Conservation (phyloP, 2,113 vertebrate species). For the Leucosticte australis region DNA sequence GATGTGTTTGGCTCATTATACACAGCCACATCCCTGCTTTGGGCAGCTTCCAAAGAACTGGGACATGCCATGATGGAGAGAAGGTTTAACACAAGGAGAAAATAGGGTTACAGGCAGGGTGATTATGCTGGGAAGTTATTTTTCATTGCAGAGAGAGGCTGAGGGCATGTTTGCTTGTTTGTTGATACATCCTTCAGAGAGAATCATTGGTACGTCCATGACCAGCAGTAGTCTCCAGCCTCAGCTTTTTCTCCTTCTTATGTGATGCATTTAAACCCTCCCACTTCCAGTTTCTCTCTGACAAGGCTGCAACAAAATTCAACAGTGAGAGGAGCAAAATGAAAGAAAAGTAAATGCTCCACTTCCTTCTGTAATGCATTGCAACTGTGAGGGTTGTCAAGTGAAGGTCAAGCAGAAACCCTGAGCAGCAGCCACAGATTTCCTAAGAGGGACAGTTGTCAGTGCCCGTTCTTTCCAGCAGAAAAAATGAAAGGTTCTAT, state of each 20-base stretch:
- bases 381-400: not conserved
- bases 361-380: not conserved
- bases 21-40: not conserved
- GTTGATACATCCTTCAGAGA: not conserved
- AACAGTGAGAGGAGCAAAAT: not conserved
- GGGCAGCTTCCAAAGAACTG: not conserved
- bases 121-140: not conserved
- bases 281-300: not conserved
- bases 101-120: not conserved
- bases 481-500: not conserved
- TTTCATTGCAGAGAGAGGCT: not conserved
- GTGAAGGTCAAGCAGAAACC: slow-evolving; percentile 31
- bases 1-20: not conserved
- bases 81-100: not conserved
- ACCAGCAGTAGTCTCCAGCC: not conserved
- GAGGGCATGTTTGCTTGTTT: not conserved
- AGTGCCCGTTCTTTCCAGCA: not conserved
- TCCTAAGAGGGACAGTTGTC: slow-evolving; percentile 19
- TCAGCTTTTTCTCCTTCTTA: not conserved
- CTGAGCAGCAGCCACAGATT: not conserved
- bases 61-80: not conserved
- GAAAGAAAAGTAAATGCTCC: not conserved
- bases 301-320: not conserved
- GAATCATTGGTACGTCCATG: not conserved
- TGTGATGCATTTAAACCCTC: not conserved